These are phyloP conservation scores for Tadarida brasiliensis DNA, from an alignment of 2,797 vertebrate species.

Conservation along the genomic window DNA sequence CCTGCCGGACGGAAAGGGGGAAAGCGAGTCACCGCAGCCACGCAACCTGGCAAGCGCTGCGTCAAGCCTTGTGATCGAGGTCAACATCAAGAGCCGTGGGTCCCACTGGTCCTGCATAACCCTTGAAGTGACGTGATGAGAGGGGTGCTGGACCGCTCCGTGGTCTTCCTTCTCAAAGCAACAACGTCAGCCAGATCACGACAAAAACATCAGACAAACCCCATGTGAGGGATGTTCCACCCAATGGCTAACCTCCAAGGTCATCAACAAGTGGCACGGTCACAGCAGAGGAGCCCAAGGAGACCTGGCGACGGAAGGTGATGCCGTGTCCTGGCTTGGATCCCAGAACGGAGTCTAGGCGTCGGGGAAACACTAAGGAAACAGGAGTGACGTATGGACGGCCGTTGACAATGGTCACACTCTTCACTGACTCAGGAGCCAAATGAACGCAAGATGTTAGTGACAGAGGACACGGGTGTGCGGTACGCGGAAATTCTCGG, in stretches of 20 bases:
- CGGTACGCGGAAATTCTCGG: too few species aligned
- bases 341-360: too few species aligned
- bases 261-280: neutral
- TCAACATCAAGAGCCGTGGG: accelerated
- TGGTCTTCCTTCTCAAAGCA: accelerated
- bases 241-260: neutral
- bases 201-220: neutral
- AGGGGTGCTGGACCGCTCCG: accelerated
- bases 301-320: accelerated
- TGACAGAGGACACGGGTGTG: too few species aligned
- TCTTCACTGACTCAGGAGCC: too few species aligned
- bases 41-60: accelerated
- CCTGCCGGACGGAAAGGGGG: neutral
- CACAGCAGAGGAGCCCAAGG: neutral
- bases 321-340: accelerated
- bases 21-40: accelerated
- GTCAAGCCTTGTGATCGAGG: accelerated
- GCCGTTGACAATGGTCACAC: too few species aligned
- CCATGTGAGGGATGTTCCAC: too few species aligned
- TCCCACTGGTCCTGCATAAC: accelerated
- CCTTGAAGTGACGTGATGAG: accelerated
- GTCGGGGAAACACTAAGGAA: too few species aligned
- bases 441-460: too few species aligned
- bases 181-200: accelerated
- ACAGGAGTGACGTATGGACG: too few species aligned